phyloP scores from a whole-genome alignment of 64 coral and sea anemone species.

The Pachyseris speciosa region DNA sequence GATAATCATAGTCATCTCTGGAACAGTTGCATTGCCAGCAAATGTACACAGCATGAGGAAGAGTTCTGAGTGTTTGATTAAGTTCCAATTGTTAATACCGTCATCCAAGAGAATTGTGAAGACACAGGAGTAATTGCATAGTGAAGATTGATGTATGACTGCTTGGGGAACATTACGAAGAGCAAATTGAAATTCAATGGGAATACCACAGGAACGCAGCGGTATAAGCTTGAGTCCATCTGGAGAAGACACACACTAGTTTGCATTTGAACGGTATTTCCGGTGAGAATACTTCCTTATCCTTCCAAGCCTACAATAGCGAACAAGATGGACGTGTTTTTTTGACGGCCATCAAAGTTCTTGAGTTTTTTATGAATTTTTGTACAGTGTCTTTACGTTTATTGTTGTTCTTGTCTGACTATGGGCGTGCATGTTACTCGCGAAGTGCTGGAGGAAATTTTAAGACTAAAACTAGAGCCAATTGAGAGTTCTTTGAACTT shows the following conservation, averaged over 20 bases:
- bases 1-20: not conserved
- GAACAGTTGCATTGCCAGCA: not conserved
- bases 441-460: too few relatives aligned
- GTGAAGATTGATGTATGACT: not conserved
- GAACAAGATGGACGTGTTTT: too few relatives aligned
- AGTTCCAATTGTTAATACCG: slow-evolving; percentile 3
- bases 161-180: not conserved
- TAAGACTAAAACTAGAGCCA: too few relatives aligned
- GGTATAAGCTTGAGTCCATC: not conserved
- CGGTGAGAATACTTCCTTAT: not conserved
- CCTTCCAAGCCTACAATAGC: too few relatives aligned
- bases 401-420: too few relatives aligned
- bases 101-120: slow-evolving; percentile 7
- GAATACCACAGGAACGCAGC: not conserved
- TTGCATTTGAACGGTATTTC: not conserved
- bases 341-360: too few relatives aligned
- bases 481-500: too few relatives aligned
- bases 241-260: too few relatives aligned
- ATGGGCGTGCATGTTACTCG: too few relatives aligned
- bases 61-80: slow-evolving; percentile 10
- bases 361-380: too few relatives aligned
- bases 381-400: too few relatives aligned
- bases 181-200: slow-evolving; percentile 12
- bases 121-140: not conserved
- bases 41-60: not conserved